Conservation (phyloP, 1,140 invertebrate genomes). For the Phortica variegata region DNA sequence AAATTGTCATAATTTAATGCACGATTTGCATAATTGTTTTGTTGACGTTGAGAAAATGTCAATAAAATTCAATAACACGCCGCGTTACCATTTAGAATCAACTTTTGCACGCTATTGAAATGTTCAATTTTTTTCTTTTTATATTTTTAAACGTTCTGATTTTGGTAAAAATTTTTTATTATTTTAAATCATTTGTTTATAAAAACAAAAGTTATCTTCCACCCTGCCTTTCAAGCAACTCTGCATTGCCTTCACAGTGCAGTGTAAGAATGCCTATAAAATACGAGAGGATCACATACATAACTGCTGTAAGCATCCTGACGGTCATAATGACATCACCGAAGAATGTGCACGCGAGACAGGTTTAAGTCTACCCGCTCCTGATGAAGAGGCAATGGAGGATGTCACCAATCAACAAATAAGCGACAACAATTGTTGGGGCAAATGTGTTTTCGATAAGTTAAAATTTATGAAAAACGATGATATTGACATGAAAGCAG, state of each 20-base stretch:
- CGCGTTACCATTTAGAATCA: no score
- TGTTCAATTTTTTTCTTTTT: no score
- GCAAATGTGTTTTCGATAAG: conserved; percentile 39
- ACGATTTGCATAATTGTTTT: no score
- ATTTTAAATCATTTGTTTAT: no score
- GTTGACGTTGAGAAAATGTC: no score
- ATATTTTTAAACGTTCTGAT: no score
- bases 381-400: conserved; percentile 33
- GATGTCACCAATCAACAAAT: conserved; percentile 37
- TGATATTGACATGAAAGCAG: conserved; percentile 31
- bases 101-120: no score
- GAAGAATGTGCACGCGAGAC: conserved; percentile 32
- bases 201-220: no score
- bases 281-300: conserved; percentile 47
- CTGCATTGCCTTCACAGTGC: conserved; percentile 26
- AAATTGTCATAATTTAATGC: no score
- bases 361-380: conserved; percentile 23
- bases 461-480: conserved; percentile 24
- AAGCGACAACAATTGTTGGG: conserved; percentile 33
- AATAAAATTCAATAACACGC: no score
- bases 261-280: conserved; percentile 4
- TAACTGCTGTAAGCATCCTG: conserved; percentile 39
- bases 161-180: no score
- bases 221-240: neutral
- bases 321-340: conserved; percentile 34